phyloP scores from a whole-genome alignment of 1,140 invertebrate species.

The Drosophila neocordata region DNA sequence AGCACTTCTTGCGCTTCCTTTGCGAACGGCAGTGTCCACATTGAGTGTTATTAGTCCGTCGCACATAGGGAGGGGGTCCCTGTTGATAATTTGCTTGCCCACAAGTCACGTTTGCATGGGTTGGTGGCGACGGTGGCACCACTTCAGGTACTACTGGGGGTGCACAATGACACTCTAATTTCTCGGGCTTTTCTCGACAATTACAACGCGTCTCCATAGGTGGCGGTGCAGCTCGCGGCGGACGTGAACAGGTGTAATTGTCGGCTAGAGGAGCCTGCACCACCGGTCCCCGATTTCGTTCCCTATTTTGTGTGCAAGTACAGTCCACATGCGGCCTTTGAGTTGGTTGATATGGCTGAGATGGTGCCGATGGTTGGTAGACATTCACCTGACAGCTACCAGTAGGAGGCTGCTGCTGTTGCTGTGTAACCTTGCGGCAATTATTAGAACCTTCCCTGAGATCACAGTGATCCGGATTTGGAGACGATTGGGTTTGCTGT shows the following conservation, averaged over 20 bases:
- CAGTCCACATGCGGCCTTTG: conserved; percentile 37
- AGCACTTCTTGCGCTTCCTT: conserved; percentile 37
- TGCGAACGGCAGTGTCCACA: conserved; percentile 34
- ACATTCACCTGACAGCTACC: conserved; percentile 9
- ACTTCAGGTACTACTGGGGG: not conserved
- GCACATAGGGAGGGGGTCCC: conserved; percentile 4
- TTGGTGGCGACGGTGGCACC: not conserved
- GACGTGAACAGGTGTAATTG: conserved; percentile 37
- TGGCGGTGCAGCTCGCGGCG: not conserved
- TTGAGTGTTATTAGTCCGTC: not conserved
- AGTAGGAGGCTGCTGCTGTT: not conserved
- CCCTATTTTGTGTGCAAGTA: conserved; percentile 24
- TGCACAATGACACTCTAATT: conserved; percentile 21
- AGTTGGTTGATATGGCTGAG: not conserved
- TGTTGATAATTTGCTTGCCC: not conserved
- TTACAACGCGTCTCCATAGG: conserved; percentile 30
- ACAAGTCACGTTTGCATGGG: conserved; percentile 35
- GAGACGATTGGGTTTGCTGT: not conserved
- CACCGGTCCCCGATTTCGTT: not conserved
- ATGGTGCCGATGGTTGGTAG: not conserved
- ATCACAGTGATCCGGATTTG: not conserved
- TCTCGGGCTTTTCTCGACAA: conserved; percentile 15
- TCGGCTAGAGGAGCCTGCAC: conserved; percentile 43
- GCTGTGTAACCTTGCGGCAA: not conserved
- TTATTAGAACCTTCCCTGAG: not conserved